Percentiles rank a stretch among this genome's conserved stretches.
These are phyloP conservation scores for Oryzias sinensis DNA, from an alignment of 2,797 vertebrate species.

Conservation along the genomic window DNA sequence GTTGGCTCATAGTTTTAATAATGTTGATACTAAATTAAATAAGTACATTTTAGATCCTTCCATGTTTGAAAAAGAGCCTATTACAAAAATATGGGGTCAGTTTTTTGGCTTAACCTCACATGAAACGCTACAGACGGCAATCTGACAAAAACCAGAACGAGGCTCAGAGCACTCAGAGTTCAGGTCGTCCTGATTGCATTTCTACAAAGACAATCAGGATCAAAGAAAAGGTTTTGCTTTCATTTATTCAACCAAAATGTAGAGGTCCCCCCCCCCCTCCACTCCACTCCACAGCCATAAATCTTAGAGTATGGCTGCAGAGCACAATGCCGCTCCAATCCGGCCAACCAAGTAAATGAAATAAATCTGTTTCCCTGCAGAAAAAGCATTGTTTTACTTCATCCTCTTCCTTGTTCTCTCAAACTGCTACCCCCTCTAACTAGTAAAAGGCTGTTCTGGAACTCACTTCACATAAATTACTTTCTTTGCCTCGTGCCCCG, in stretches of 20 bases:
- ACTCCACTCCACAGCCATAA: conserved; percentile 1
- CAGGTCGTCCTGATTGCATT: conserved; percentile 52
- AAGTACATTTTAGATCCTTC: no score
- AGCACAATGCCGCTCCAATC: conserved; percentile 20
- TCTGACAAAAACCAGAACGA: conserved; percentile 49
- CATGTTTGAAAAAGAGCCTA: no score
- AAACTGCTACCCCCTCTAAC: conserved; percentile 55
- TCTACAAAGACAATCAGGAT: conserved; percentile 47
- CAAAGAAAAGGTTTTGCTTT: conserved; percentile 51
- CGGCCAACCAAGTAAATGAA: conserved; percentile 1
- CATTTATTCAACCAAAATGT: conserved; percentile 48
- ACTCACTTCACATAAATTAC: conserved; percentile 76
- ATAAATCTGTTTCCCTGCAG: conserved; percentile 16
- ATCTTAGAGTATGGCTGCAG: conserved; percentile 42
- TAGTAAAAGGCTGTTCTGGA: conserved; percentile 67
- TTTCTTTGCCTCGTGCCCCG: conserved; percentile 69
- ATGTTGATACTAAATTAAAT: no score
- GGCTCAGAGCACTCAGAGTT: conserved; percentile 33
- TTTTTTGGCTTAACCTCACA: conserved; percentile 6
- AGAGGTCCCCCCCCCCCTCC: no score
- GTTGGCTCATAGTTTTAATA: no score
- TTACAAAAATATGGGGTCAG: neutral
- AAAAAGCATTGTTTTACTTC: conserved; percentile 55
- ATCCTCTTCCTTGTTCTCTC: conserved; percentile 60
- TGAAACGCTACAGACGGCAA: conserved; percentile 26